phyloP scores from a whole-genome alignment of 2,113 vertebrate species.

The Procavia capensis region DNA sequence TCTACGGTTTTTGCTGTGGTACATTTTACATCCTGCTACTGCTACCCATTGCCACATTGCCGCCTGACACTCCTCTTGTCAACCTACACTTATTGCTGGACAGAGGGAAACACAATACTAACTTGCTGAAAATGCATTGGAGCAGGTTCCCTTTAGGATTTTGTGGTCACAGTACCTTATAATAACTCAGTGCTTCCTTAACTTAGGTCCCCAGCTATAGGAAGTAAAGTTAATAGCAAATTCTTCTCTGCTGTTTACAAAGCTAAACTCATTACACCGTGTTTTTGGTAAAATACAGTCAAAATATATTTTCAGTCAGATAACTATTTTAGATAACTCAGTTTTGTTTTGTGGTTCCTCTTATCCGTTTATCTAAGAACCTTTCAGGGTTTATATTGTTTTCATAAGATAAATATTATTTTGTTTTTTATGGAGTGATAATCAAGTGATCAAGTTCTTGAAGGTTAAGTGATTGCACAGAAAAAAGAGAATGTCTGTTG shows the following conservation, averaged over 20 bases:
- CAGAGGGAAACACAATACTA: neutral
- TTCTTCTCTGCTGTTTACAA: neutral
- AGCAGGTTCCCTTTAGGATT: neutral
- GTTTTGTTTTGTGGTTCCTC: constrained; percentile 39
- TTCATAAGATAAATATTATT: constrained; percentile 32
- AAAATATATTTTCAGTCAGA: neutral
- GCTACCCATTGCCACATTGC: neutral
- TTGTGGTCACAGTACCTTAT: neutral
- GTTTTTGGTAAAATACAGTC: constrained; percentile 29
- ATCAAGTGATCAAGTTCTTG: constrained; percentile 3
- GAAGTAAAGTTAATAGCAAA: neutral
- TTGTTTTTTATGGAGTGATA: constrained; percentile 37
- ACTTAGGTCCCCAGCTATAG: neutral
- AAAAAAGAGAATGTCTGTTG: constrained; percentile 41
- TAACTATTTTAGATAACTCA: constrained; percentile 15
- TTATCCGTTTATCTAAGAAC: neutral
- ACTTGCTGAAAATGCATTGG: neutral
- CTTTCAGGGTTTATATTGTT: constrained; percentile 53
- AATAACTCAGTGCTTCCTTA: neutral
- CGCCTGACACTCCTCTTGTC: neutral
- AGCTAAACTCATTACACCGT: neutral
- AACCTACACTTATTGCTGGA: neutral
- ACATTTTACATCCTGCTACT: neutral
- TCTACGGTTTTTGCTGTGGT: neutral
- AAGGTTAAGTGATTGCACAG: neutral